phyloP scores from a whole-genome alignment of 2,888 invertebrate genomes.

The Ferdinandea cuprea region DNA sequence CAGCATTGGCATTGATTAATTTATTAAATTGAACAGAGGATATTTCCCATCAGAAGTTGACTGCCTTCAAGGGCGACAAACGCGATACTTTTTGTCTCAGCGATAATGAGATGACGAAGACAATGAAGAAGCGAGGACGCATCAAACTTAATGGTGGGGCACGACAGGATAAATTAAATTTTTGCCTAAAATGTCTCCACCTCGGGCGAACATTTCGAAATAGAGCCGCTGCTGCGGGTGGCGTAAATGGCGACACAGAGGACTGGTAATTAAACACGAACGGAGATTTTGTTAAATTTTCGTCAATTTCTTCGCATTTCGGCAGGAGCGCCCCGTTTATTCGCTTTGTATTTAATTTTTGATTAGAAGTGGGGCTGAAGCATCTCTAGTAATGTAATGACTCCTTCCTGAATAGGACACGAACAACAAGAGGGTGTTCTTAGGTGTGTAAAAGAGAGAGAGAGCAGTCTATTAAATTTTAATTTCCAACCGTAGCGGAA shows the following conservation, averaged over 20 bases:
- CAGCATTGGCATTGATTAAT: conserved; percentile 58
- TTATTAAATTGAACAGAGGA: conserved; percentile 54
- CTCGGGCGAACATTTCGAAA: not conserved
- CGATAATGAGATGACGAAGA: conserved; percentile 54
- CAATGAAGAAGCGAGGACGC: not conserved
- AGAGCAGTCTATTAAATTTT: conserved; percentile 40
- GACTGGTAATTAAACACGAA: conserved; percentile 63
- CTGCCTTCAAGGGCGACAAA: not conserved
- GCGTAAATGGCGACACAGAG: not conserved
- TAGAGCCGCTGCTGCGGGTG: not conserved
- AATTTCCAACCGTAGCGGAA: conserved; percentile 3
- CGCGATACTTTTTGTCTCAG: conserved; percentile 34
- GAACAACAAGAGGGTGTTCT: not conserved
- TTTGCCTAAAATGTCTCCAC: conserved; percentile 51
- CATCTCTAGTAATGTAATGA: not conserved
- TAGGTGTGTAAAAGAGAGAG: too few species aligned
- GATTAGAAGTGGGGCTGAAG: conserved; percentile 25
- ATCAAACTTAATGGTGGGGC: conserved; percentile 31
- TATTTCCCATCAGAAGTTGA: not conserved
- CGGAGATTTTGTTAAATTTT: conserved; percentile 50
- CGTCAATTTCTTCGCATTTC: conserved; percentile 39
- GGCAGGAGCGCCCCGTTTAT: not conserved
- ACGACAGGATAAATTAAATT: conserved; percentile 56
- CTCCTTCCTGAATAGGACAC: not conserved
- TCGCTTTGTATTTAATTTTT: conserved; percentile 22